phyloP scores from a whole-genome alignment of 2,797 vertebrate genomes.

The Enteromius unitaeniatus region DNA sequence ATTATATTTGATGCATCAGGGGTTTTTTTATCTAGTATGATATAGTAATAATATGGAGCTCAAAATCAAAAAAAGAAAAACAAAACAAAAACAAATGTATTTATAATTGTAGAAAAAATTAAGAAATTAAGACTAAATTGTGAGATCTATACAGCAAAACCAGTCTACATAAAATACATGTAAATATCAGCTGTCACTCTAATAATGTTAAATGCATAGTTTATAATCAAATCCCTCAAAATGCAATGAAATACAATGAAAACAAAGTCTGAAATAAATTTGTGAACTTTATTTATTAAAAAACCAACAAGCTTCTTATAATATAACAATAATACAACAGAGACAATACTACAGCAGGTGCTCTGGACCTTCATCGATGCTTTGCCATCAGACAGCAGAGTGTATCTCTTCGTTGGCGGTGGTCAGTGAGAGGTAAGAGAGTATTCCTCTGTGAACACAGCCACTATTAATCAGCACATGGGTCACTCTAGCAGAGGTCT shows the following conservation, averaged over 20 bases:
- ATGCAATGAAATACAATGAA: neutral
- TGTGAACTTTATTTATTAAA: neutral
- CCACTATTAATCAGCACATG: conserved; percentile 26
- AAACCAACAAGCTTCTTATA: neutral
- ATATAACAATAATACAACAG: neutral
- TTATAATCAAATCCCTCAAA: neutral
- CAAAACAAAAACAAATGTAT: neutral
- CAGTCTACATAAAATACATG: neutral
- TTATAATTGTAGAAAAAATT: neutral
- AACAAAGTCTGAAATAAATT: neutral
- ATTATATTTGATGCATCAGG: neutral
- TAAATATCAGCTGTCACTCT: neutral
- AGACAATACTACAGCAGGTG: neutral
- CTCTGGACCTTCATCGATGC: neutral
- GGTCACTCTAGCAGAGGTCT: conserved; percentile 47
- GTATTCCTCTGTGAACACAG: conserved; percentile 11
- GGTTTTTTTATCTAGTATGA: neutral
- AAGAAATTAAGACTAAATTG: neutral
- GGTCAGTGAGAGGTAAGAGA: neutral
- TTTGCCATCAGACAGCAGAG: conserved; percentile 11
- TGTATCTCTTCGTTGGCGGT: neutral
- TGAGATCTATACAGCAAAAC: neutral
- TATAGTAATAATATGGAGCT: neutral
- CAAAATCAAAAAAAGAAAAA: neutral
- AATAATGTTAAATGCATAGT: neutral